Percentiles rank a stretch among this genome's conserved stretches.
Conservation (phyloP, 2,113 vertebrate genomes). For the Proteles cristata region DNA sequence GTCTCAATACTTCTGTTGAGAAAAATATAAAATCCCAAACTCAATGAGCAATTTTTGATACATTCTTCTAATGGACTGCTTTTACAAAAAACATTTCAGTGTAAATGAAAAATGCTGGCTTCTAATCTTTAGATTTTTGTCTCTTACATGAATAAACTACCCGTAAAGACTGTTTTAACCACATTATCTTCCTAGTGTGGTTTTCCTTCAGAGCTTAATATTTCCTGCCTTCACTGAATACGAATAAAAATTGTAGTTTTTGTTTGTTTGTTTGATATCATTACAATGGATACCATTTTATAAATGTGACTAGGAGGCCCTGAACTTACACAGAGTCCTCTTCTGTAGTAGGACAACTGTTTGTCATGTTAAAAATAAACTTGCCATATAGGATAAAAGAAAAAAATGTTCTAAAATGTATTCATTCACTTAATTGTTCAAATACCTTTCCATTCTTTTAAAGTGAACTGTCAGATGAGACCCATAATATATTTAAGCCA, state of each 20-base stretch:
- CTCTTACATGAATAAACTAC: constrained; percentile 78
- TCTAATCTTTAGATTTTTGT: constrained; percentile 67
- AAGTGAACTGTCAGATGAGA: constrained; percentile 37
- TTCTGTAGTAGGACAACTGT: not conserved
- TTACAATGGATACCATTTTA: constrained; percentile 75
- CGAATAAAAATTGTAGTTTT: constrained; percentile 74
- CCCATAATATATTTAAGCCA: constrained; percentile 68
- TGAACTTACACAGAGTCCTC: constrained; percentile 62
- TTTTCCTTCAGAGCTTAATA: constrained; percentile 81
- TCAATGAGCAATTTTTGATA: constrained; percentile 69
- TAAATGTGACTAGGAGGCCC: constrained; percentile 61
- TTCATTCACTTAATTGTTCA: not conserved
- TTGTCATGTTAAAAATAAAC: constrained; percentile 54
- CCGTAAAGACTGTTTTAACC: constrained; percentile 73
- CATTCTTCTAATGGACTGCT: constrained; percentile 75
- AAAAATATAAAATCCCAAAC: not conserved
- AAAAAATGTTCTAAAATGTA: not conserved
- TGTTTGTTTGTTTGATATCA: constrained; percentile 75
- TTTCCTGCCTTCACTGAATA: constrained; percentile 80
- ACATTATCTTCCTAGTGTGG: constrained; percentile 70
- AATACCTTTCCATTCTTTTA: constrained; percentile 37
- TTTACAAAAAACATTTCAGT: constrained; percentile 73
- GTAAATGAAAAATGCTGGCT: constrained; percentile 77
- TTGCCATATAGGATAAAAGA: not conserved
- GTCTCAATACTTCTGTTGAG: not conserved